Conservation (phyloP, 1,140 invertebrate species). For the Melitaea cinxia region DNA sequence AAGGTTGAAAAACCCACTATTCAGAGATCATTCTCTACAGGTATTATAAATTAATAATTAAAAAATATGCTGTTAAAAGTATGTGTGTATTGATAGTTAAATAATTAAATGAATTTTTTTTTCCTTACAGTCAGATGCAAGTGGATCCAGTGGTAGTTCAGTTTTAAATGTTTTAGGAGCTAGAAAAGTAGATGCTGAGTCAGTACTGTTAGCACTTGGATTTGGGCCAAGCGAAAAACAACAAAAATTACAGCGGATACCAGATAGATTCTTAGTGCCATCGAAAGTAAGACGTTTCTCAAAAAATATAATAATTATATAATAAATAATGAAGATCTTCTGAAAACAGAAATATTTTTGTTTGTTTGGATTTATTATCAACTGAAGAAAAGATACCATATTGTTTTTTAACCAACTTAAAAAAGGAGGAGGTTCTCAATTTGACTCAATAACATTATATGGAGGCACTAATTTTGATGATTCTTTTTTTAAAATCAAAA, state of each 20-base stretch:
- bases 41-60: conserved; percentile 41
- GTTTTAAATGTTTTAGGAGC: conserved; percentile 88
- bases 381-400: no score
- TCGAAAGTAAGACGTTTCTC: conserved; percentile 69
- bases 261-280: conserved; percentile 82
- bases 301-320: no score
- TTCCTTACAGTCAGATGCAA: conserved; percentile 83
- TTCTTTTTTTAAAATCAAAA: no score
- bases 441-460: no score
- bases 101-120: conserved; percentile 2
- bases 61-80: neutral
- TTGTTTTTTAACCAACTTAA: no score
- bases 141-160: conserved; percentile 84
- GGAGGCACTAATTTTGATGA: no score
- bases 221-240: conserved; percentile 84
- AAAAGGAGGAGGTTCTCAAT: no score
- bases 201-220: conserved; percentile 86
- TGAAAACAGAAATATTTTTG: neutral
- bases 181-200: conserved; percentile 88
- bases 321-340: neutral
- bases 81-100: neutral
- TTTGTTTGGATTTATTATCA: no score
- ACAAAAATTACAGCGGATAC: conserved; percentile 84
- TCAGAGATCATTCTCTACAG: conserved; percentile 79
- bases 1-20: conserved; percentile 74